Evolutionary conservation across 2,113 vertebrate species (phyloP), one percentile per base, ranked within the genome.

Genomic region (Henicopernis longicauda): DNA sequence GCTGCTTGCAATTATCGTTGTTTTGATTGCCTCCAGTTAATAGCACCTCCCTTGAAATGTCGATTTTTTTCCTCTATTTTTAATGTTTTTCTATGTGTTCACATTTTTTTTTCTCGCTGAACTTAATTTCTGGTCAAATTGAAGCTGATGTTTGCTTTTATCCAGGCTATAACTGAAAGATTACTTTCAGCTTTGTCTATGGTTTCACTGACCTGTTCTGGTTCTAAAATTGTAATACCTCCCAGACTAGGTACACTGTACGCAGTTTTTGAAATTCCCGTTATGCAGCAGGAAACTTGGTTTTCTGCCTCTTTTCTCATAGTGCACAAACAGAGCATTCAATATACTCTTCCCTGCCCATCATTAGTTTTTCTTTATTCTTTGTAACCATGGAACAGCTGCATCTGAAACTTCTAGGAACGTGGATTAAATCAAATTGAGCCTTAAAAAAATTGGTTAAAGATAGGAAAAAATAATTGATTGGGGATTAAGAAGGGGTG

Each of bases 81-180:
- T 67, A 67, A 47, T 70, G 12, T 62, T 83, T 87, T 87, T 63
- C 15, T 22, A 67, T 55, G 13, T 62, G 7, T 47, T 78, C 9
- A 7, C 14, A 10, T 54, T 18, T n/a, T 11, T 11, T 25, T 3
- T 10, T 0, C 14, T 55, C 4, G 1, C 5, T 82, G 44, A 87
- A 34, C 20, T 36, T 88, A 8, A 47, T 38, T 78, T 92, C 54
- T 71, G 47, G 15, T 70, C 34, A 66, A 8, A 54, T 67, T 70
- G 50, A 78, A 91, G 36, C 42, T 66, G 47, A 25, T 82, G 12
- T 49, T 65, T 86, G 3, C 80, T 89, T 92, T 78, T 38, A 77
- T 62, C 34, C 29, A n/a, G 18, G 11, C 32, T 89, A 0, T 50
- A 86, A 70, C 7, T 32, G 34, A 36, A 83, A 63, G 40, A 47